Evolutionary conservation across 2,888 invertebrate genomes (phyloP), one percentile per base, ranked within the genome.

Genomic region (Chironomus tentans): DNA sequence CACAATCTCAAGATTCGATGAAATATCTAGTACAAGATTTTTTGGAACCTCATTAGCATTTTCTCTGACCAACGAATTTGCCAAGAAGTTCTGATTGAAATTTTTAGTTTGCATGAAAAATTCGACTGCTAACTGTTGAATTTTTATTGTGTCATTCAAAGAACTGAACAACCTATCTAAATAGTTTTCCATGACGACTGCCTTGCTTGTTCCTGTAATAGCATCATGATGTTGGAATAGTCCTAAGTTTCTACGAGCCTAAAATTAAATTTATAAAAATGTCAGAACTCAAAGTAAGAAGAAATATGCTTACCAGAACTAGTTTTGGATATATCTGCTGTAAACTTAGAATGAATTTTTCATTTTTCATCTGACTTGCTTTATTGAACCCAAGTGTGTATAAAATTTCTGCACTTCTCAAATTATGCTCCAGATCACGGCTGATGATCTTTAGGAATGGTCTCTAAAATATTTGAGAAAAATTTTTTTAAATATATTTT

Each of bases 161-260:
- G 94, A 93, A 78, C 93, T 92, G 80, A 93, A 92, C 56, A 96
- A 82, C 80, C 94, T 93, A 72, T 92, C 86, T 0, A 94, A 95
- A 81, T 97, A 98, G 83, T 98, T 98, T 77, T 92, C 89, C 92
- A 97, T 97, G 0, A 98, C 98, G 79, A 88, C 90, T 0, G 92
- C 89, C 81, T 94, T 95, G 0, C 95, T 94, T 0, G 98, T 98
- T 4, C 98, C 98, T 0, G 98, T 98, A 76, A 98, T 97, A 6
- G 97, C 98, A 82, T 98, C 98, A 83, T 98, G 98, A 82, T 98
- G 98, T 82, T 98, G 97, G 82, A 98, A 98, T 12, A 98, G 85
- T 0, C 93, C 97, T 77, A 98, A 85, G 83, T 93, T 92, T 68
- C 95, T 87, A 68, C 97, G 86, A 0, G 92, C 95, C 68, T 87